Conservation (phyloP, 2,888 invertebrate genomes). For the Chaetogeoica ovagalla region DNA sequence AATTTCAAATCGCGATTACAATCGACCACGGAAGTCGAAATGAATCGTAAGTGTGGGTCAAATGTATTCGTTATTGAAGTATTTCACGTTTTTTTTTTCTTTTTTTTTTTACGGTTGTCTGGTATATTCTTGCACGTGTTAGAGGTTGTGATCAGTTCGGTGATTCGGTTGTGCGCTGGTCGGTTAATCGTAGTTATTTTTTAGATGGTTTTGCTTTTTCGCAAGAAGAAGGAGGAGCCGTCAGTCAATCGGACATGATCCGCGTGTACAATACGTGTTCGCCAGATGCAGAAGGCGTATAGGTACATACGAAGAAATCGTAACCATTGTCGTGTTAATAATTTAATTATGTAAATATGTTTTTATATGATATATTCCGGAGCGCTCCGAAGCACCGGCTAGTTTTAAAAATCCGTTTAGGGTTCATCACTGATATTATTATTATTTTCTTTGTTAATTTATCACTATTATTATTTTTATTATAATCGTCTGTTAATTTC, state of each 20-base stretch:
- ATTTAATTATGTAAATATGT: no score
- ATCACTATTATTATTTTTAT: no score
- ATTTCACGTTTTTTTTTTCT: background rate
- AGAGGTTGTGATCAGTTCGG: background rate
- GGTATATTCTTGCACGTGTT: background rate
- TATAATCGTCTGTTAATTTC: no score
- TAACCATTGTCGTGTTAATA: no score
- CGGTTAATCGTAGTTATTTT: conserved; percentile 55
- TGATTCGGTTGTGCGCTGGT: background rate
- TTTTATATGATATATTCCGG: no score
- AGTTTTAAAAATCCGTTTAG: no score
- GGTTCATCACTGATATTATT: no score
- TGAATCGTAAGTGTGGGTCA: background rate
- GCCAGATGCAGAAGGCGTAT: conserved; percentile 28
- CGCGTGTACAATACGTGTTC: conserved; percentile 90
- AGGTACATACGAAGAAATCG: background rate
- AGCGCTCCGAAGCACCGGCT: no score
- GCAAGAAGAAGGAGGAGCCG: conserved; percentile 96
- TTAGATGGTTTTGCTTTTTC: conserved; percentile 98
- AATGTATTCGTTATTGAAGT: background rate
- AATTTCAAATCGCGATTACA: conserved; percentile 71
- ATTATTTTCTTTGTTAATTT: no score
- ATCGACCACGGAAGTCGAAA: conserved; percentile 81
- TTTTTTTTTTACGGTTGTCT: background rate
- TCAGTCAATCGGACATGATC: conserved; percentile 92